Conservation (phyloP, 1,140 invertebrate species). For the Antheraea pernyi region DNA sequence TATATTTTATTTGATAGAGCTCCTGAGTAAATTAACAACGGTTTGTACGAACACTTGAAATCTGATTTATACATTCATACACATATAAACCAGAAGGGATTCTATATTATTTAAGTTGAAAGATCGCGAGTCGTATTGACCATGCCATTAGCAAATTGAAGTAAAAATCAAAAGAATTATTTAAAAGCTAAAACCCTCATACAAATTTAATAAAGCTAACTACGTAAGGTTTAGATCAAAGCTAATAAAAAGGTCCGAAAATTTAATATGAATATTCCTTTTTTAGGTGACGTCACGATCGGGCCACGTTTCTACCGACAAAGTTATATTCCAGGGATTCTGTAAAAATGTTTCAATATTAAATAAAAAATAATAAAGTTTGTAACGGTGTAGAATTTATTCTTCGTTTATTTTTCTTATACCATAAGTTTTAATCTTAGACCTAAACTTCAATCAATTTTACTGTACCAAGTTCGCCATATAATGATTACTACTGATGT, state of each 20-base stretch:
- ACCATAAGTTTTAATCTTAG: too few relatives aligned
- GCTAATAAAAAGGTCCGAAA: slow-evolving; percentile 10
- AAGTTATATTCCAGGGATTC: neutral
- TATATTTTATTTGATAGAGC: too few relatives aligned
- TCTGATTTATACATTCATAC: too few relatives aligned
- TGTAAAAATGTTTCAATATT: slow-evolving; percentile 6
- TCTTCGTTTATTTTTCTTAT: neutral
- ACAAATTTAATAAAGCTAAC: slow-evolving; percentile 15
- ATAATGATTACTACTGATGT: too few relatives aligned
- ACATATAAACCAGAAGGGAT: neutral
- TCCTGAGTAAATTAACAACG: too few relatives aligned
- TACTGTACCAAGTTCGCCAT: too few relatives aligned
- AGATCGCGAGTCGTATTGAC: neutral
- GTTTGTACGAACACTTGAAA: too few relatives aligned
- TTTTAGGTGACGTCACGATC: slow-evolving; percentile 1
- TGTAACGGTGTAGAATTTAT: slow-evolving; percentile 2
- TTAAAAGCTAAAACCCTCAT: slow-evolving; percentile 7
- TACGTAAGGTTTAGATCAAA: slow-evolving; percentile 9
- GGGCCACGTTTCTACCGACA: neutral
- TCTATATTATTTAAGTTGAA: neutral
- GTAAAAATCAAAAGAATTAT: neutral
- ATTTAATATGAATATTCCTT: slow-evolving; percentile 11
- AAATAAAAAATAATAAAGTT: slow-evolving; percentile 12
- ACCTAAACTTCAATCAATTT: too few relatives aligned
- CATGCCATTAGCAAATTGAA: neutral